Evolutionary conservation across 2,888 invertebrate species (phyloP).

Genomic region (Lasioglossum calceatum): DNA sequence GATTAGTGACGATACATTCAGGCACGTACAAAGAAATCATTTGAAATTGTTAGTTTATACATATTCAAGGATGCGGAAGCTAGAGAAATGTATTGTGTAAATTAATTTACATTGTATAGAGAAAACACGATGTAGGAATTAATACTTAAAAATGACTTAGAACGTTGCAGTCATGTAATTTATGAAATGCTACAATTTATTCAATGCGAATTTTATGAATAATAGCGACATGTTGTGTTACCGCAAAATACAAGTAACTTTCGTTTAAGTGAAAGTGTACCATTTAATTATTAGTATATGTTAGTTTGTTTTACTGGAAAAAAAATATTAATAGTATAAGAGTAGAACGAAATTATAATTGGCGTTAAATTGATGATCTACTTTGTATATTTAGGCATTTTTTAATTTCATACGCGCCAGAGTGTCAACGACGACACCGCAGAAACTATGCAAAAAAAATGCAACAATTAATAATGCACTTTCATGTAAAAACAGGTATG

Average conservation of each 20-base stretch:
- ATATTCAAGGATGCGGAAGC: constrained; percentile 25
- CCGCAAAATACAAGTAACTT: not conserved
- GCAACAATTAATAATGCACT: constrained; percentile 40
- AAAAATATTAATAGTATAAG: not conserved
- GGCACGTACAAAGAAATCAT: constrained; percentile 6
- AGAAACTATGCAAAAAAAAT: constrained; percentile 25
- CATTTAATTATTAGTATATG: not conserved
- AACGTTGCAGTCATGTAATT: constrained; percentile 38
- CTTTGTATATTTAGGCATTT: constrained; percentile 24
- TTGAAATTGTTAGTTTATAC: constrained; percentile 41
- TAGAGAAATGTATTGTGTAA: constrained; percentile 37
- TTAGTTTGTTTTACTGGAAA: constrained; percentile 5
- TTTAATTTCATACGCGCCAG: constrained; percentile 23
- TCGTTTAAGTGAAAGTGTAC: constrained; percentile 9
- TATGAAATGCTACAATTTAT: constrained; percentile 38
- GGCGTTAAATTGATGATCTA: not conserved
- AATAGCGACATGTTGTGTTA: constrained; percentile 22
- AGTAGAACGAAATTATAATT: not conserved
- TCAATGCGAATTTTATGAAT: constrained; percentile 30
- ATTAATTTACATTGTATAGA: constrained; percentile 57
- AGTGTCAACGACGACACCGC: constrained; percentile 1
- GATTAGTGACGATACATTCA: constrained; percentile 19
- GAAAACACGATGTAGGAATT: constrained; percentile 32
- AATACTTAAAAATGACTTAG: constrained; percentile 45
- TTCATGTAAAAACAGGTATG: constrained; percentile 33